Evolutionary conservation across 92 coral and sea anemone species (phyloP).

Genomic region (Metridium senile): DNA sequence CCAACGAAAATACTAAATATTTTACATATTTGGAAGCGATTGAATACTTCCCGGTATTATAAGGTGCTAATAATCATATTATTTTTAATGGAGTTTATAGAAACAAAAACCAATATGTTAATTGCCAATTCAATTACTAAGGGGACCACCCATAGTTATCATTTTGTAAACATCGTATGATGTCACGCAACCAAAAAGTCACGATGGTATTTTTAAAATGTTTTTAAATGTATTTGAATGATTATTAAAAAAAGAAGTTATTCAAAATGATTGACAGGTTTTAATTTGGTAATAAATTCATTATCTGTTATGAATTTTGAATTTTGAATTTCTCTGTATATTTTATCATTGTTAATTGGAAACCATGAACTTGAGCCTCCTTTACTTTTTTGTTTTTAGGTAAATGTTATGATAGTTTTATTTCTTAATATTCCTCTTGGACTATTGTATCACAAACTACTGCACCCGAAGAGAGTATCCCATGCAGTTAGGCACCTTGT

Average conservation of each 20-base stretch:
- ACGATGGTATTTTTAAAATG: not conserved
- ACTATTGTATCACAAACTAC: conserved; percentile 53
- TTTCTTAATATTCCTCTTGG: conserved; percentile 61
- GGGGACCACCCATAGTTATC: not conserved
- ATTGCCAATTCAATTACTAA: not conserved
- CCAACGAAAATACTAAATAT: not conserved
- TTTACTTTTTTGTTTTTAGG: conserved; percentile 14
- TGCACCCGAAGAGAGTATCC: conserved; percentile 62
- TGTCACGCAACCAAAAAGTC: conserved; percentile 7
- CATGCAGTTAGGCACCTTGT: conserved; percentile 50
- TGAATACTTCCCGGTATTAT: not conserved
- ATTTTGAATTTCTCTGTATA: not conserved
- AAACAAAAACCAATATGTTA: not conserved
- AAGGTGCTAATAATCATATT: not conserved
- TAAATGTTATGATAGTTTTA: conserved; percentile 62
- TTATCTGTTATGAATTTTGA: too few relatives aligned
- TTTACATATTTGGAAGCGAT: not conserved
- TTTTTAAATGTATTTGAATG: not conserved
- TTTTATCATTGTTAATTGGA: not conserved
- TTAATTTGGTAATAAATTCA: too few relatives aligned
- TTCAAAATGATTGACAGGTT: not conserved
- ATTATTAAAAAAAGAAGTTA: not conserved
- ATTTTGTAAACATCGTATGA: conserved; percentile 6
- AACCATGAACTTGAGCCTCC: not conserved
- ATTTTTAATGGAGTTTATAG: not conserved